Evolutionary conservation across 2,113 vertebrate species (phyloP).

Genomic region (Nannobrachium achirus): DNA sequence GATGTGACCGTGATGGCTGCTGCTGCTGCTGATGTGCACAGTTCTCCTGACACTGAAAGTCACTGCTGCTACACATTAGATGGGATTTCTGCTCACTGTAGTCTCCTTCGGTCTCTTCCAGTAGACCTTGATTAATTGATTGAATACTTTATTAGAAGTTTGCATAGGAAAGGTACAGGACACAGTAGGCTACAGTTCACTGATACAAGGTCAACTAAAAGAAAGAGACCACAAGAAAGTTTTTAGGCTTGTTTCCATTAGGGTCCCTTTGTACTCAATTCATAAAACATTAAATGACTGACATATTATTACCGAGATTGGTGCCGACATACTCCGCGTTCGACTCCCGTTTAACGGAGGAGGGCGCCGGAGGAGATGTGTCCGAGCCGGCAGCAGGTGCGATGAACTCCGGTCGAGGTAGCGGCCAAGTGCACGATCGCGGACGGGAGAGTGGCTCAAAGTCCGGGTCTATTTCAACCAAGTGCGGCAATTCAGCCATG

Average conservation of each 20-base stretch:
- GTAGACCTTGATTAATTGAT: too few relatives aligned
- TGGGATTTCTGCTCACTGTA: constrained; percentile 71
- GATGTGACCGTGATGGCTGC: constrained; percentile 46
- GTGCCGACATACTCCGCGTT: constrained; percentile 83
- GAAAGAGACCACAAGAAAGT: too few relatives aligned
- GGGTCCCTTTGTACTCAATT: too few relatives aligned
- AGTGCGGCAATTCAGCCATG: constrained; percentile 83
- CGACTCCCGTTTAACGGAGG: constrained; percentile 83
- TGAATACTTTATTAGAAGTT: too few relatives aligned
- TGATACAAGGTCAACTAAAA: too few relatives aligned
- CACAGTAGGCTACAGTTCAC: too few relatives aligned
- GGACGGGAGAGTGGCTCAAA: constrained; percentile 87
- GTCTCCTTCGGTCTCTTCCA: constrained; percentile 88
- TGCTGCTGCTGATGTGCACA: constrained; percentile 67
- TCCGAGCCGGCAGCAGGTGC: constrained; percentile 83
- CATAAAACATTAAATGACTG: too few relatives aligned
- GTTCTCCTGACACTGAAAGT: constrained; percentile 73
- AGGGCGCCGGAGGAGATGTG: constrained; percentile 88
- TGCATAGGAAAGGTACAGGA: too few relatives aligned
- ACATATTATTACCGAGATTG: too few relatives aligned
- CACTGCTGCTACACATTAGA: constrained; percentile 36
- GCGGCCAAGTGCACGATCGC: constrained; percentile 87
- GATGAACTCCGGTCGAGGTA: constrained; percentile 85
- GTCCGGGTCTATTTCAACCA: constrained; percentile 86
- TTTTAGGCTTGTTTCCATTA: too few relatives aligned